These are phyloP conservation scores for Cyrtodaria siliqua DNA, from an alignment of 2,888 invertebrate genomes.

Conservation along the genomic window DNA sequence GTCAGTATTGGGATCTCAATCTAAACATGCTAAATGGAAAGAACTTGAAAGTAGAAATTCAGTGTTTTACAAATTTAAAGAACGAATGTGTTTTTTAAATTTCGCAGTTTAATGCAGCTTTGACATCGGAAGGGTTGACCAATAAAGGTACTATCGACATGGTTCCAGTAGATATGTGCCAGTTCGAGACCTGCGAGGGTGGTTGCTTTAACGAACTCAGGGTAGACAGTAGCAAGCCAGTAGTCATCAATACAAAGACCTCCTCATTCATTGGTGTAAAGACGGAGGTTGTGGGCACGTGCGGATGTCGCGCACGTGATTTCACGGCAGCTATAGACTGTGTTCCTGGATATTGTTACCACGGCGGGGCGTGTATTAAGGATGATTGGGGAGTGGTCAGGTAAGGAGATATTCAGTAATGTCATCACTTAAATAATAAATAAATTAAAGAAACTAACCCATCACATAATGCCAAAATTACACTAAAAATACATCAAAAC, in stretches of 20 bases:
- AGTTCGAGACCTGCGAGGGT: conserved; percentile 87
- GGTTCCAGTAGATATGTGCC: conserved; percentile 94
- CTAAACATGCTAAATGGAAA: too few relatives aligned
- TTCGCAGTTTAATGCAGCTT: conserved; percentile 93
- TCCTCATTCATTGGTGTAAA: conserved; percentile 98
- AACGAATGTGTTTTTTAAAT: too few relatives aligned
- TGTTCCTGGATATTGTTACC: conserved; percentile 90
- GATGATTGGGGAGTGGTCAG: conserved; percentile 73
- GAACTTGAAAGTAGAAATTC: too few relatives aligned
- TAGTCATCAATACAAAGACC: conserved; percentile 97
- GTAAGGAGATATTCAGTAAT: too few relatives aligned
- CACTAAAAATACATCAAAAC: too few relatives aligned
- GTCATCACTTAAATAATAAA: too few relatives aligned
- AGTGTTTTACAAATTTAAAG: too few relatives aligned
- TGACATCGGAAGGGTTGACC: conserved; percentile 87
- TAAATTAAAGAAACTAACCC: too few relatives aligned
- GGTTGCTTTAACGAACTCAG: conserved; percentile 97
- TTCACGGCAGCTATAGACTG: conserved; percentile 96
- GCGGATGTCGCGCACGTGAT: conserved; percentile 85
- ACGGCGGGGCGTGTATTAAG: conserved; percentile 96
- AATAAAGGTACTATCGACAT: conserved; percentile 96
- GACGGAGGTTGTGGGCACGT: conserved; percentile 96
- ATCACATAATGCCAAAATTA: too few relatives aligned
- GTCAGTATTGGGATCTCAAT: too few relatives aligned
- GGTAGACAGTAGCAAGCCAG: conserved; percentile 73